Percentiles rank a stretch among this genome's conserved stretches.
These are phyloP conservation scores for Eretmocerus hayati DNA, from an alignment of 2,888 invertebrate genomes.

Conservation along the genomic window DNA sequence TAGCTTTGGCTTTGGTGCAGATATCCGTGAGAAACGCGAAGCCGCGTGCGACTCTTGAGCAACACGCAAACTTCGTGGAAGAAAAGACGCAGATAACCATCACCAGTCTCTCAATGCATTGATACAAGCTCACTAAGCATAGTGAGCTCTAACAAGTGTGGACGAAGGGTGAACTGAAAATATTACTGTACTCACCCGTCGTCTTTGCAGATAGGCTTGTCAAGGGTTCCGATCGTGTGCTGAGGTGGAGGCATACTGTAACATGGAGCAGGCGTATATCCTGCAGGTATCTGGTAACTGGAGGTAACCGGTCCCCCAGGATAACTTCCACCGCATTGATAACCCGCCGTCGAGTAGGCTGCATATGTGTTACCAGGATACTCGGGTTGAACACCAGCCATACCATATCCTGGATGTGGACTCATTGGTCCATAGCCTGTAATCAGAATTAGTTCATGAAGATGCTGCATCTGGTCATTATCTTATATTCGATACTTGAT, in stretches of 20 bases:
- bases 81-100: too few relatives aligned
- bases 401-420: constrained; percentile 79
- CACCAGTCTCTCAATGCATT: too few relatives aligned
- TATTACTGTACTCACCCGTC: constrained; percentile 51
- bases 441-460: too few relatives aligned
- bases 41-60: too few relatives aligned
- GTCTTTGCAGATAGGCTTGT: constrained; percentile 63
- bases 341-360: constrained; percentile 60
- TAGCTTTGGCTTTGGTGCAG: too few relatives aligned
- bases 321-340: constrained; percentile 50
- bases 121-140: too few relatives aligned
- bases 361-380: constrained; percentile 71
- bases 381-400: constrained; percentile 68
- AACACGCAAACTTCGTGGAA: too few relatives aligned
- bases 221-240: constrained; percentile 50
- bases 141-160: too few relatives aligned
- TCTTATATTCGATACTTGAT: too few relatives aligned
- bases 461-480: too few relatives aligned
- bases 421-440: constrained; percentile 76
- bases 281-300: constrained; percentile 59
- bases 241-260: constrained; percentile 81
- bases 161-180: not conserved
- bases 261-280: constrained; percentile 67
- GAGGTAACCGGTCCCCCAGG: constrained; percentile 51
- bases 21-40: constrained; percentile 5